Evolutionary conservation across 2,888 invertebrate genomes (phyloP), one percentile per base, ranked within the genome.

Genomic region (Thelaira solivaga): DNA sequence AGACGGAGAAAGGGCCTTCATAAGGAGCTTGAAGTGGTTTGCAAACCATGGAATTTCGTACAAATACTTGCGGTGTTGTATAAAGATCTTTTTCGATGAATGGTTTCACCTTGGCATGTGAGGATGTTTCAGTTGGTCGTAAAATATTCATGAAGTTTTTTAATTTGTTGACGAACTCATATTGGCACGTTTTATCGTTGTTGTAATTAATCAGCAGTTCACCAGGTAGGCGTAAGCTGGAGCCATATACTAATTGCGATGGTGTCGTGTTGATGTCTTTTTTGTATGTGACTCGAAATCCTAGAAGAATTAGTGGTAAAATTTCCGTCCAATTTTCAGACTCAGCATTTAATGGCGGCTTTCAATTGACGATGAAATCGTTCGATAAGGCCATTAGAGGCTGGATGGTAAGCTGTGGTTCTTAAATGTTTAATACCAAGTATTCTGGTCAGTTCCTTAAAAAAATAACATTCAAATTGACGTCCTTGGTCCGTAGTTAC

Each of bases 391-490:
- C 43, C 31, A 10, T 31, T 59, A 6, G 49, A 13, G 5, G 55
- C 55, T 10, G 61, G 53, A 39, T 69, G 75, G n/a, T 78, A 75
- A 4, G 74, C 64, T 5, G 62, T 77, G 13, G 68, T 69, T 43
- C 51, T 62, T 6, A 51, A 22, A 39, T 69, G 64, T 47, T 59
- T 39, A 2, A 64, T 69, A 11, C 79, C 76, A 1, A 67, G 45
- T 13, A 75, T 11, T 22, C 36, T 61, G 1, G 64, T 65, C n/a
- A 78, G 22, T 18, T 62, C 79, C 16, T 41, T 72, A n/a, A 76
- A 76, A 34, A 79, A 18, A 11, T 34, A 47, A n/a, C 73, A 68
- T 31, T 73, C 75, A 11, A 80, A 76, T 18, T 78, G 75, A 24
- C 72, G 45, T 18, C 59, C 78, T 34, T 45, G 22, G 22, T 80